Evolutionary conservation across 2,113 vertebrate genomes (phyloP).

Genomic region (Rhinogobius similis): DNA sequence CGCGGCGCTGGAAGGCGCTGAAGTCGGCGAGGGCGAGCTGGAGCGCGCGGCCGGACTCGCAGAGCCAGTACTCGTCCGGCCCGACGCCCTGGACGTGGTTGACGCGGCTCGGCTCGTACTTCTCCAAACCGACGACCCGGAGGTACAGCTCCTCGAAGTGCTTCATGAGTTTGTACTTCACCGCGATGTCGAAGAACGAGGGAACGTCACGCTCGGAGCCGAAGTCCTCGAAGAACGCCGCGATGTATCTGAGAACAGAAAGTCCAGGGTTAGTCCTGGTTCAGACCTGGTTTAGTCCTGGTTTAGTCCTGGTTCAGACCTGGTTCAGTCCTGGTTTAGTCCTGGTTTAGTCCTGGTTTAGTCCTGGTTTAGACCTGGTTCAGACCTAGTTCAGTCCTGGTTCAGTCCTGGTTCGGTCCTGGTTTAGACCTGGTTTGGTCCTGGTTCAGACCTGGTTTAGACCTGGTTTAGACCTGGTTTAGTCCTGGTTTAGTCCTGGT

Average conservation of each 20-base stretch:
- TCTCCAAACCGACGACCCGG: constrained; percentile 89
- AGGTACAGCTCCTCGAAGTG: constrained; percentile 93
- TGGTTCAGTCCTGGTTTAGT: too few relatives aligned
- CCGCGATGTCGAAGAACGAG: constrained; percentile 83
- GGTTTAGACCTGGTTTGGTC: too few relatives aligned
- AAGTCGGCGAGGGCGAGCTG: constrained; percentile 82
- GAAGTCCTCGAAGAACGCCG: constrained; percentile 91
- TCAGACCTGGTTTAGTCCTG: too few relatives aligned
- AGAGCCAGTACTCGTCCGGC: constrained; percentile 78
- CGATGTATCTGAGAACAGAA: constrained; percentile 77
- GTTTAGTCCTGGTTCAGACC: too few relatives aligned
- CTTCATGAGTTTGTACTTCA: constrained; percentile 89
- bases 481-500: too few relatives aligned
- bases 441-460: too few relatives aligned
- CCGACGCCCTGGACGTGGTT: constrained; percentile 82
- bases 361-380: too few relatives aligned
- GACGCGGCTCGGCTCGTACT: constrained; percentile 85
- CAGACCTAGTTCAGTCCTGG: too few relatives aligned
- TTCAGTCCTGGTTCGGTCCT: too few relatives aligned
- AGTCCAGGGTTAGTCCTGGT: too few relatives aligned
- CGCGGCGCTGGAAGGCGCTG: constrained; percentile 77
- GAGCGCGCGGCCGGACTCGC: constrained; percentile 81
- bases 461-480: too few relatives aligned
- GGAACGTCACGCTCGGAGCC: constrained; percentile 82
- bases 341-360: too few relatives aligned